Base-by-base conservation (phyloP, 2,797 vertebrate genomes). In the Chanos chanos region DNA sequence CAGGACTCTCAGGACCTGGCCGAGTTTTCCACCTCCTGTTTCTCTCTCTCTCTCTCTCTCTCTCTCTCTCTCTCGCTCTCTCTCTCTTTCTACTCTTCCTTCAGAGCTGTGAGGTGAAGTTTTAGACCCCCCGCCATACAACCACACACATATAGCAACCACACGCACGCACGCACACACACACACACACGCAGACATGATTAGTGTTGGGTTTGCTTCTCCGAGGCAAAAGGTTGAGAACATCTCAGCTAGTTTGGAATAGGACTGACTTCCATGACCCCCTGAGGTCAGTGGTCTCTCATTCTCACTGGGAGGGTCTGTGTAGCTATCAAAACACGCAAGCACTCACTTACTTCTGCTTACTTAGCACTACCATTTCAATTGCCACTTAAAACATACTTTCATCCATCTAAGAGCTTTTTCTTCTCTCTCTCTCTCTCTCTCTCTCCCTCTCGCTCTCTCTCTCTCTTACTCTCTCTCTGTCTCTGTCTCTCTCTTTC, bases 31-130 rank as follows among this genome's bases (percentile, higher is more conserved):
- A 70, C 70, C 78, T 80, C 82, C 70, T 83, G 77, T 78, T 64
- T 48, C 52, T 52, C 45, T 80, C 85, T 88, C 84, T 79, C 65
- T 74, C 81, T 85, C 85, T 54, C 83, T 91, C 90, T 90, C 92
- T 92, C 81, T 86, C 88, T 91, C 93, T 91, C 91, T 87, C n/a
- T 78, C 64, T 48, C 52, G 52, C 45, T 80, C 85, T 88, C 84
- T 79, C 65, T 74, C 81, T 85, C 85, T 54, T 83, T 91, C 90
- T 90, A n/a, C 92, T 92, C 81, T 86, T 88, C 91, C 93, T 91
- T 91, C 87, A 88, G 82, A 82, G 92, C 88, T 87, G 92, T 84
- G 91, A 84, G 89, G 92, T 94, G 92, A 91, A 89, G 90, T 90
- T 86, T 84, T 45, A 74, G 77, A 74, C 72, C 72, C 58, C 39